Conservation (phyloP, 1,140 invertebrate species). For the Drosophila littoralis region DNA sequence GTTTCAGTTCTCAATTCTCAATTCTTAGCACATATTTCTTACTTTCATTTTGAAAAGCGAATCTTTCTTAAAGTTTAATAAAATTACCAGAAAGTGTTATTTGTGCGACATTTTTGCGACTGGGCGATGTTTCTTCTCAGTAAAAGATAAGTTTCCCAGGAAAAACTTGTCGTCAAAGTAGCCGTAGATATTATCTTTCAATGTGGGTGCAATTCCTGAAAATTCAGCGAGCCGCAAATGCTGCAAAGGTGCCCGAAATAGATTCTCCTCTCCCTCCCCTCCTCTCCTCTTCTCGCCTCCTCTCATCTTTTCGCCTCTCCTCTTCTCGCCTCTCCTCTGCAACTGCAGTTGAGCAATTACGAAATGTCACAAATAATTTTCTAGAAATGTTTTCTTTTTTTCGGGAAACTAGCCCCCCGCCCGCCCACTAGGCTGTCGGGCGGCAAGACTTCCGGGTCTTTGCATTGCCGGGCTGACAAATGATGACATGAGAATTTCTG, state of each 20-base stretch:
- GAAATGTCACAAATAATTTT: constrained; percentile 24
- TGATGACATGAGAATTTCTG: constrained; percentile 34
- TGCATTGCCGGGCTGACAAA: constrained; percentile 37
- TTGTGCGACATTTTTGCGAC: constrained; percentile 12
- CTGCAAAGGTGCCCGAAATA: constrained; percentile 13
- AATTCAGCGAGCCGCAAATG: constrained; percentile 1
- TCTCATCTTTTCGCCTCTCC: no score
- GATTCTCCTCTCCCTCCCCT: not conserved
- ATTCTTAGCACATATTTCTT: no score
- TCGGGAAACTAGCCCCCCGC: not conserved
- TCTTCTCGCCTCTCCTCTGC: not conserved
- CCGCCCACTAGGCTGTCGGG: not conserved
- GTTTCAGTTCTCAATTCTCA: no score
- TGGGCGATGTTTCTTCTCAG: not conserved
- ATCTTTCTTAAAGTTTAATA: no score
- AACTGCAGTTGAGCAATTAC: constrained; percentile 5
- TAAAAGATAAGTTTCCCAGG: not conserved
- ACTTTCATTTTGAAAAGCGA: no score
- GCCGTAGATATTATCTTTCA: constrained; percentile 11
- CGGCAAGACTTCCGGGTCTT: constrained; percentile 62
- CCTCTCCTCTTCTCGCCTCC: no score
- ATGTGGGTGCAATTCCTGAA: constrained; percentile 6
- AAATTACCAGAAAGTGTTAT: no score
- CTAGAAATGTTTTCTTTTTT: constrained; percentile 10
- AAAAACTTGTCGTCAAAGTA: not conserved